phyloP scores from a whole-genome alignment of 2,888 invertebrate genomes.

The Cloeon dipterum region DNA sequence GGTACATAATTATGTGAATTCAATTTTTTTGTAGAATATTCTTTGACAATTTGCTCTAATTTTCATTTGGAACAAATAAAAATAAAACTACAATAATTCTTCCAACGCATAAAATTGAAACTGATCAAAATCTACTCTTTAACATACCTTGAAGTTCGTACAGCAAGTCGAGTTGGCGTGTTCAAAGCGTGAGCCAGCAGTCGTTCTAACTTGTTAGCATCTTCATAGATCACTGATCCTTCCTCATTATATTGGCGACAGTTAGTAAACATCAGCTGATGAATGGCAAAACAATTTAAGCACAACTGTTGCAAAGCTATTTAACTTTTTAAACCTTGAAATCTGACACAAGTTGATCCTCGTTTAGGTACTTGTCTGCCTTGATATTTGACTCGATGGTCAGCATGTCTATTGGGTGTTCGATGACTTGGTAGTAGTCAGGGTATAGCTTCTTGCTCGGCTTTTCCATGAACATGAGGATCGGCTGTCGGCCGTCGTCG shows the following conservation, averaged over 20 bases:
- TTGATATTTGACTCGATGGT: constrained; percentile 83
- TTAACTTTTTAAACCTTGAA: constrained; percentile 21
- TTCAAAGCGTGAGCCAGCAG: too few species aligned
- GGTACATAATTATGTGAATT: too few species aligned
- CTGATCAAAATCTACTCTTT: too few species aligned
- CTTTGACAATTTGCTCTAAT: too few species aligned
- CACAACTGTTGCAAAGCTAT: neutral
- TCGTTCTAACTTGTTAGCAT: constrained; percentile 71
- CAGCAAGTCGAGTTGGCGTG: too few species aligned
- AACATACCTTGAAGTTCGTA: too few species aligned
- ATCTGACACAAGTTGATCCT: constrained; percentile 33
- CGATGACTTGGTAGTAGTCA: constrained; percentile 85
- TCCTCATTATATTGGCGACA: constrained; percentile 95
- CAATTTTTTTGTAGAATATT: too few species aligned
- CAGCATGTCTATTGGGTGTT: constrained; percentile 83
- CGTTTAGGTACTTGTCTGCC: constrained; percentile 32
- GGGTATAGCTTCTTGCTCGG: constrained; percentile 88
- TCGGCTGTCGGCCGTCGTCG: constrained; percentile 60
- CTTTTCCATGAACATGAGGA: constrained; percentile 86
- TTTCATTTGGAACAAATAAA: too few species aligned
- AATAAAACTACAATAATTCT: too few species aligned
- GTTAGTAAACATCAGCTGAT: constrained; percentile 88
- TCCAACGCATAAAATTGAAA: too few species aligned
- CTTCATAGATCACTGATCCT: constrained; percentile 84
- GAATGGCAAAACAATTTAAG: constrained; percentile 14